Base-by-base conservation (phyloP, 1,140 invertebrate species). In the Mya arenaria region DNA sequence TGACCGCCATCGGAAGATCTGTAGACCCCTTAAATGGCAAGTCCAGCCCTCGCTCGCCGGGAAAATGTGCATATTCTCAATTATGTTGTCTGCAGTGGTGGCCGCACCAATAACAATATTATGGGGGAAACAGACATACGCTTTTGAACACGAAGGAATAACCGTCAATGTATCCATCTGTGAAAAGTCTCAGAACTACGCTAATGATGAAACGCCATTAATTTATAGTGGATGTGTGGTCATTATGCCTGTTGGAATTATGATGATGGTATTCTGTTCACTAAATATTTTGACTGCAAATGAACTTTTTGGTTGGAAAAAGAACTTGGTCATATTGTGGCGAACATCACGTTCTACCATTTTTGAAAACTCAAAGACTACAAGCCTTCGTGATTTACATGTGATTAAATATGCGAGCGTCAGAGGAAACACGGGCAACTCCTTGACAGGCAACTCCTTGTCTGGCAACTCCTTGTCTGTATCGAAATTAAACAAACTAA, bases 1-100 rank as follows among this genome's bases (percentile, higher is more conserved):
- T 25, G 86, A 88, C 63, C 75, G 86, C 36, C 79, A 88, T 44
- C 84, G 84, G 32, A 82, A 84, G 58, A 86, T 88, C 25, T 87
- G 84, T 65, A 81, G 34, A 23, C 86, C 87, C 1, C 79, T 88
- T 4, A 34, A 66, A 8, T 60, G 73, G 17, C 87, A 87, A 65
- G 80, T 88, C 34, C 71, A 83, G 32, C 37, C 65, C 30, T 71
- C 77, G 0, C 30, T 69, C 37, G 77, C 77, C 17, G 19, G 25
- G 6, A 80, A 80, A 25, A 15, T 80, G 8, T 58, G 62, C 28
- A 17, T 58, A 1, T 52, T 17, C 25, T 58, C 48, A 15, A 58
- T 71, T 13, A 30, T 44, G 13, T n/a, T 80, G 8, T 23, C 77
- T 19, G 25, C 30, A 6, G n/a, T 80, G 4, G 37, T 71, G 17